Evolutionary conservation across 1,140 invertebrate genomes (phyloP).

Genomic region (Microplitis demolitor): DNA sequence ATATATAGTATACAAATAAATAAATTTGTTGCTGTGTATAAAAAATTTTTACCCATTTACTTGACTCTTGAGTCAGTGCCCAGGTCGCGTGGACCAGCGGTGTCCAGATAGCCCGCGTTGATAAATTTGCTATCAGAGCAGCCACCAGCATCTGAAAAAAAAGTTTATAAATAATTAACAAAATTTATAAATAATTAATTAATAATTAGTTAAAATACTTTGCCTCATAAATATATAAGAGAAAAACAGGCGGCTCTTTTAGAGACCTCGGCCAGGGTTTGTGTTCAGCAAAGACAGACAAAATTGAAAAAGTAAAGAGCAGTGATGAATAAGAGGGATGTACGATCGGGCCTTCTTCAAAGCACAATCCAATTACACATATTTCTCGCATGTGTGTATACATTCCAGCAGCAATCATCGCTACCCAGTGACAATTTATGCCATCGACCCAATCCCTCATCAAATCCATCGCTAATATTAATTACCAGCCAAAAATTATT

Average conservation of each 20-base stretch:
- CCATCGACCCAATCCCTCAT: slow-evolving; percentile 42
- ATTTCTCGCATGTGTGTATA: slow-evolving; percentile 56
- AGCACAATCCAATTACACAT: slow-evolving; percentile 55
- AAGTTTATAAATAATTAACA: not conserved
- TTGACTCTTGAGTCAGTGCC: slow-evolving; percentile 52
- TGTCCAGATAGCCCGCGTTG: slow-evolving; percentile 51
- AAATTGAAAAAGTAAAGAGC: slow-evolving; percentile 52
- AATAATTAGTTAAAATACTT: not conserved
- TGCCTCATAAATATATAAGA: slow-evolving; percentile 58
- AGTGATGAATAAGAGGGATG: slow-evolving; percentile 51
- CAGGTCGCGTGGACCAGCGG: slow-evolving; percentile 49
- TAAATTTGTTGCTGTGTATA: not conserved
- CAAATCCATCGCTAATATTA: slow-evolving; percentile 38
- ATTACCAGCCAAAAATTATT: too few species aligned
- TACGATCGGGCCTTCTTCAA: slow-evolving; percentile 42
- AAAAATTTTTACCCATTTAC: slow-evolving; percentile 46
- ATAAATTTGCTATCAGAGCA: slow-evolving; percentile 52
- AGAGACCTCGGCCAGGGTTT: slow-evolving; percentile 55
- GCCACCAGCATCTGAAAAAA: slow-evolving; percentile 52
- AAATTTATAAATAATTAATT: not conserved
- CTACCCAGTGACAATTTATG: slow-evolving; percentile 56
- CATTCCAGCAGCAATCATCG: slow-evolving; percentile 50
- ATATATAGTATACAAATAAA: too few species aligned
- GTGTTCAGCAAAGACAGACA: slow-evolving; percentile 56
- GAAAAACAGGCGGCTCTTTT: slow-evolving; percentile 54